Conservation (phyloP, 2,888 invertebrate species). For the Nipponacmea schrenckii region DNA sequence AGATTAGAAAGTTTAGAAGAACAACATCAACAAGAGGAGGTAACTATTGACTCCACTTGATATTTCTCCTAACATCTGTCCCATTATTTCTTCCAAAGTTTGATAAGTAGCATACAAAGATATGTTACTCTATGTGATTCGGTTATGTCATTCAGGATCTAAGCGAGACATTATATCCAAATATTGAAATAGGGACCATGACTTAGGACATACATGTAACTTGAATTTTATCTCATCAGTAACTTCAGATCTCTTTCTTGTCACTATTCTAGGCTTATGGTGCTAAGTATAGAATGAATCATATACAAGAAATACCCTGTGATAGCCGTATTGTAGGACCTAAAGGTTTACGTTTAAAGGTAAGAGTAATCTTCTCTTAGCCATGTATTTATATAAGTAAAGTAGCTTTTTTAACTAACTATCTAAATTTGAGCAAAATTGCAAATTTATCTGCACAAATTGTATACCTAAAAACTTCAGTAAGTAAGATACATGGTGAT, state of each 20-base stretch:
- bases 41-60: constrained; percentile 4
- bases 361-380: constrained; percentile 28
- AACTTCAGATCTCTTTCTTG: neutral
- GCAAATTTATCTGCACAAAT: too few species aligned
- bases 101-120: too few species aligned
- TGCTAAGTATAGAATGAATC: constrained; percentile 56
- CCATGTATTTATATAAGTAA: too few species aligned
- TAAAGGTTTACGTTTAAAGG: constrained; percentile 63
- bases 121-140: too few species aligned
- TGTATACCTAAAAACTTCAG: too few species aligned
- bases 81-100: too few species aligned
- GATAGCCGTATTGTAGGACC: constrained; percentile 57
- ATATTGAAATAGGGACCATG: too few species aligned
- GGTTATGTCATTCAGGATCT: too few species aligned
- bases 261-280: constrained; percentile 51
- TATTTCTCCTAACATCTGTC: neutral
- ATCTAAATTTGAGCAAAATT: neutral
- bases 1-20: constrained; percentile 44
- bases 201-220: too few species aligned
- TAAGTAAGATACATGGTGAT: too few species aligned
- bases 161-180: too few species aligned
- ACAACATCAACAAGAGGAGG: constrained; percentile 42
- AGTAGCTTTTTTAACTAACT: neutral
- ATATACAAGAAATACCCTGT: constrained; percentile 56
- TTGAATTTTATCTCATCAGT: too few species aligned